Evolutionary conservation across 2,888 invertebrate species (phyloP), one percentile per base, ranked within the genome.

Genomic region (Erebia ligea): DNA sequence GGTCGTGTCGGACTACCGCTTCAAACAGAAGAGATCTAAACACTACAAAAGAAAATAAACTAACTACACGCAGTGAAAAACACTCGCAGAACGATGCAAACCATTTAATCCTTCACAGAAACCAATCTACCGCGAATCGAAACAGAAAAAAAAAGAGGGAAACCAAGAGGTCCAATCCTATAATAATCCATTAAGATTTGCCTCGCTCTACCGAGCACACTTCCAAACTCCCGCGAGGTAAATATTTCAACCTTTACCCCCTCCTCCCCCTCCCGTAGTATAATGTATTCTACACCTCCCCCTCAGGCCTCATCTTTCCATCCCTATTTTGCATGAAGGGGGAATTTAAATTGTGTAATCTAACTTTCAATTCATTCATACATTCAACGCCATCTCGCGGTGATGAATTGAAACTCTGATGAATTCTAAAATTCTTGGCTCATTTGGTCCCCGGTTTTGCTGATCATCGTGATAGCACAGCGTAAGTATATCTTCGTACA

Each of bases 291-390:
- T 81, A 79, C 82, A 79, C 84, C 79, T 75, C 82, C 84, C 88
- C 89, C 88, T 86, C 84, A 90, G 85, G 90, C 92, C 92, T 92
- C 92, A 92, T 91, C 92, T 90, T 91, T 90, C 85, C 86, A 81
- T 84, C 89, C 92, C 92, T 92, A 90, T 92, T 93, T 93, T 92
- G 92, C 93, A 93, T 93, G 89, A 91, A 90, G 91, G 91, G 91
- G 88, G 91, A 92, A 92, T 92, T 93, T 93, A 93, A 93, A 93
- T 93, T 92, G 91, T 92, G 91, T 93, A 92, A 93, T 93, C 92
- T 92, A 93, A 93, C 93, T 93, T 93, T 93, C 91, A 93, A 93
- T 92, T 93, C 93, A 93, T 92, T 93, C 92, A 93, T 93, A 92
- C 93, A 92, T 90, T 90, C 91, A 88, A 79, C 91, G 92, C 91